These are phyloP conservation scores for Drosophila rhopaloa DNA, from an alignment of 1,140 invertebrate genomes.

Conservation along the genomic window DNA sequence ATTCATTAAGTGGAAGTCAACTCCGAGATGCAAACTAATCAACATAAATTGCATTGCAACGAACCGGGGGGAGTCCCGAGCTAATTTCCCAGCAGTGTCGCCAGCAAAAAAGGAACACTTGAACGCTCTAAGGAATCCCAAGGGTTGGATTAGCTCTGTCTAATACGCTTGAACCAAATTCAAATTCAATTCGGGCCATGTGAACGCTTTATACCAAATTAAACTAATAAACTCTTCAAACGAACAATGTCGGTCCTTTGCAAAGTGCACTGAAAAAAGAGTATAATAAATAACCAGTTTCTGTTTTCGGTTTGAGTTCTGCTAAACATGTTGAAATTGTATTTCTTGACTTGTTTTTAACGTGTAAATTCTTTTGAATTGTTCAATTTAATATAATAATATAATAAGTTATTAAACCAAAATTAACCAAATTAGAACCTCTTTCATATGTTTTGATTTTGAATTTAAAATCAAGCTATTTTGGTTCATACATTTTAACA, in stretches of 20 bases:
- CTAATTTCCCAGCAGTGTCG: slow-evolving; percentile 26
- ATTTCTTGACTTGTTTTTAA: no score
- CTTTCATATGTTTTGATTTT: no score
- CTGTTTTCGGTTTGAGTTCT: no score
- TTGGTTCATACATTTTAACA: no score
- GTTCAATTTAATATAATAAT: no score
- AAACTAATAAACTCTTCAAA: slow-evolving; percentile 46
- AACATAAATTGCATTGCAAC: slow-evolving; percentile 49
- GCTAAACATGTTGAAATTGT: no score
- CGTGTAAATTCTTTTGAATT: no score
- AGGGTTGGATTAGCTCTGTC: slow-evolving; percentile 21
- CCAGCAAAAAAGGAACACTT: slow-evolving; percentile 1
- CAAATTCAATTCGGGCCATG: slow-evolving; percentile 37
- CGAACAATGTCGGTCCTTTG: slow-evolving; percentile 7
- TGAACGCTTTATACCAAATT: slow-evolving; percentile 27
- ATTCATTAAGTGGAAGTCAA: slow-evolving; percentile 39
- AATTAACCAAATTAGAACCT: no score
- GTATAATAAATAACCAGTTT: no score
- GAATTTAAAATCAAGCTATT: no score
- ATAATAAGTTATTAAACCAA: no score
- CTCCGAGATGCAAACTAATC: slow-evolving; percentile 50
- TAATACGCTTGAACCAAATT: slow-evolving; percentile 13
- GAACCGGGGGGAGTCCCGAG: slow-evolving; percentile 1
- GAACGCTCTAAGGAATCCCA: slow-evolving; percentile 15
- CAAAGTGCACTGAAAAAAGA: slow-evolving; percentile 4